These are phyloP conservation scores for Murina feae DNA, from an alignment of 2,113 vertebrate genomes.

Conservation along the genomic window DNA sequence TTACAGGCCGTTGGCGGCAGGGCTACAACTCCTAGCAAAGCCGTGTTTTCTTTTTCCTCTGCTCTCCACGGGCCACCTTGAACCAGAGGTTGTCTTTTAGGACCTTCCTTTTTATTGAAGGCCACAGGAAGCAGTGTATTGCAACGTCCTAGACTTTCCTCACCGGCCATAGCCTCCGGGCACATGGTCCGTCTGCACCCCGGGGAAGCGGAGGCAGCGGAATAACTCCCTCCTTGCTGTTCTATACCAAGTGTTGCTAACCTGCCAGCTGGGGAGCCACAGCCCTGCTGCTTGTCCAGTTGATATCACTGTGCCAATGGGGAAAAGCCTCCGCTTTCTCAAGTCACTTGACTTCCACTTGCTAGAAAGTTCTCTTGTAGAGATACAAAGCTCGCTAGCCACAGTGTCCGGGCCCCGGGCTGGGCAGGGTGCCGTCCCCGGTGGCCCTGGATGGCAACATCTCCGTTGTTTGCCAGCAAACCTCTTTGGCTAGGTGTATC, in stretches of 20 bases:
- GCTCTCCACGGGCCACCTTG: neutral
- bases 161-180: neutral
- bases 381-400: neutral
- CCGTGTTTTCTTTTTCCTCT: neutral
- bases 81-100: neutral
- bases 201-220: neutral
- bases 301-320: neutral
- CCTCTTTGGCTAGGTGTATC: neutral
- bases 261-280: neutral
- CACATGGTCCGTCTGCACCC: neutral
- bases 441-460: neutral
- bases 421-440: accelerated
- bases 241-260: neutral
- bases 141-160: neutral
- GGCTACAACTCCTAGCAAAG: neutral
- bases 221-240: neutral
- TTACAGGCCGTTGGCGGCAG: neutral
- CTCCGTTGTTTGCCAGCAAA: neutral
- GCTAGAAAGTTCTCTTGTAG: neutral
- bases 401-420: neutral
- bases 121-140: neutral
- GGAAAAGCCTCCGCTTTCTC: neutral
- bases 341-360: neutral
- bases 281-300: neutral
- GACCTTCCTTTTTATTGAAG: neutral